These are phyloP conservation scores for Eciton burchellii DNA, from an alignment of 1,140 invertebrate species.

Conservation along the genomic window DNA sequence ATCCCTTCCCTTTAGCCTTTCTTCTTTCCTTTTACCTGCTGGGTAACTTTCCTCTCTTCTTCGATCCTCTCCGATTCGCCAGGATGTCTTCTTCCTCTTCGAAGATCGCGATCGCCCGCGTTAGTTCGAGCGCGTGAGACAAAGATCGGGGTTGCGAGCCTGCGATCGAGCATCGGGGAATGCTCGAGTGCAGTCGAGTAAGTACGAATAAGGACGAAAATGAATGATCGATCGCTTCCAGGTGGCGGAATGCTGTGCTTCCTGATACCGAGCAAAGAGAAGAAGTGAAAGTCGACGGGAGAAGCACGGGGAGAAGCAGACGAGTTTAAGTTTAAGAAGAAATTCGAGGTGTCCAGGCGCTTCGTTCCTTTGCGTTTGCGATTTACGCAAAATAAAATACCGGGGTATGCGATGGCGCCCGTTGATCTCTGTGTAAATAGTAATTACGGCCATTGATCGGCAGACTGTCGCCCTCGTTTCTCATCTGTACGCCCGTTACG, in stretches of 20 bases:
- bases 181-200: neutral
- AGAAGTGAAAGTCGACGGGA: constrained; percentile 26
- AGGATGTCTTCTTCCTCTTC: too few relatives aligned
- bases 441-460: constrained; percentile 1
- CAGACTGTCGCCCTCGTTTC: neutral
- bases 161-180: too few relatives aligned
- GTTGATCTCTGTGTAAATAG: constrained; percentile 30
- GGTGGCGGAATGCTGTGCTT: constrained; percentile 59
- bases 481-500: neutral
- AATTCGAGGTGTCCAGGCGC: neutral
- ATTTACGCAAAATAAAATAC: neutral
- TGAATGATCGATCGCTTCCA: constrained; percentile 50
- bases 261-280: constrained; percentile 56
- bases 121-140: too few relatives aligned
- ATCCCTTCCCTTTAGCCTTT: too few relatives aligned
- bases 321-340: constrained; percentile 29
- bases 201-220: neutral
- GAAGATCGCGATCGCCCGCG: too few relatives aligned
- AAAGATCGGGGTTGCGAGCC: too few relatives aligned
- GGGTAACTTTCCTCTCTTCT: too few relatives aligned
- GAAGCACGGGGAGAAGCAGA: neutral
- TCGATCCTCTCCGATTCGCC: too few relatives aligned
- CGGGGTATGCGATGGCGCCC: neutral
- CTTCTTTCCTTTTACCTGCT: too few relatives aligned
- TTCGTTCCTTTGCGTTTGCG: neutral